Base-by-base conservation (phyloP, 2,888 invertebrate genomes). In the Lamellibrachia columna region DNA sequence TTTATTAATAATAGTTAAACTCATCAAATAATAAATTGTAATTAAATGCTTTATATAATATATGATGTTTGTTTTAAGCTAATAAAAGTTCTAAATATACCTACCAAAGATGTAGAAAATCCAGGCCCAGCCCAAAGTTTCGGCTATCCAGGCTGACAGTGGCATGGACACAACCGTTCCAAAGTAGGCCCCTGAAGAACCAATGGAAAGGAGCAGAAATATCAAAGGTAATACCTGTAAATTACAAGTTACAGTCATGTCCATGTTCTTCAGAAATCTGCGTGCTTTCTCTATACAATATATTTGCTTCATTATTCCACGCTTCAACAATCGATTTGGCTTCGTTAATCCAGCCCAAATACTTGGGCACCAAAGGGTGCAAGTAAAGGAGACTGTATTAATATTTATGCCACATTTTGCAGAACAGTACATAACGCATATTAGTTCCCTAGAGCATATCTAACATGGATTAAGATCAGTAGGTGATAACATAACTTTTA, bases 41-140 rank as follows among this genome's bases (percentile, higher is more conserved):
- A 40, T 40, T 40, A 40, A 40, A 40, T 40, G 40, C 40, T 40
- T 40, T 40, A 40, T 40, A 40, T 40, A 1, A 40, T 40, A 40
- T 40, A 40, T 40, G 40, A 40, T 40, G 40, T 40, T 40, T 40
- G 40, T 40, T 40, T 40, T 40, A 40, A 40, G 40, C 40, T 40
- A 40, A 40, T 1, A 40, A 40, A 40, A 40, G 40, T 40, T 40
- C 55, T 52, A 15, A 75, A 40, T 60, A 40, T 53, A 93, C 95
- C 94, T 94, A 96, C 96, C 96, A 95, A 96, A 96, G 3, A 96
- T 94, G 94, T 97, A 97, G 94, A 97, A 97, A 55, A 97, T 96
- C 53, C 96, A 95, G 7, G 96, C 96, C 97, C 97, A 97, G 28
- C 96, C 96, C 6, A 95, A 95, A 28, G 95, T 95, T 90, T 95